Evolutionary conservation across 2,888 invertebrate genomes (phyloP).

Genomic region (Epinotia demarniana): DNA sequence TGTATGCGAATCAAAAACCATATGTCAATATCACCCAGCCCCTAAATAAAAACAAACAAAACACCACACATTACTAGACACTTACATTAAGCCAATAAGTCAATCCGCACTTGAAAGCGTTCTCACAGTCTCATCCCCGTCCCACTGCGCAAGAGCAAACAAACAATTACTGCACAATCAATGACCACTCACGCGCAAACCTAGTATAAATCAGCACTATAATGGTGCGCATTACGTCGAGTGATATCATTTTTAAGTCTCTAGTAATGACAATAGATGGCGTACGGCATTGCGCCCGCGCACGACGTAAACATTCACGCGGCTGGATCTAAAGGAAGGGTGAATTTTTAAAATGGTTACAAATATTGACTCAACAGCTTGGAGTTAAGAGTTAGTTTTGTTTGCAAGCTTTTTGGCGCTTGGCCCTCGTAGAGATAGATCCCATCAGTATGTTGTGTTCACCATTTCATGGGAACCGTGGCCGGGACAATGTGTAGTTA

Average conservation of each 20-base stretch:
- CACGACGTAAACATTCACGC: constrained; percentile 54
- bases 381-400: background rate
- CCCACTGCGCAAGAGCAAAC: constrained; percentile 67
- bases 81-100: constrained; percentile 67
- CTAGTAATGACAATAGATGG: constrained; percentile 67
- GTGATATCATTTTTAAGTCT: constrained; percentile 70
- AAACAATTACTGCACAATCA: constrained; percentile 82
- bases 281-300: constrained; percentile 67
- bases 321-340: constrained; percentile 17
- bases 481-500: constrained; percentile 76
- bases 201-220: constrained; percentile 75
- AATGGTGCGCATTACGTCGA: constrained; percentile 64
- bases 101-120: constrained; percentile 60
- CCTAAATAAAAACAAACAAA: constrained; percentile 50
- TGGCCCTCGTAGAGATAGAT: background rate
- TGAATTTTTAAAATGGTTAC: background rate
- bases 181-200: constrained; percentile 68
- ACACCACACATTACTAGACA: constrained; percentile 56
- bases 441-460: constrained; percentile 58
- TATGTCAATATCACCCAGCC: constrained; percentile 31
- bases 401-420: background rate
- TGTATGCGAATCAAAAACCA: background rate
- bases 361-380: background rate
- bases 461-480: constrained; percentile 80
- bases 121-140: constrained; percentile 67